Conservation (phyloP, 2,113 vertebrate genomes). For the Mesembrinibis cayennensis region DNA sequence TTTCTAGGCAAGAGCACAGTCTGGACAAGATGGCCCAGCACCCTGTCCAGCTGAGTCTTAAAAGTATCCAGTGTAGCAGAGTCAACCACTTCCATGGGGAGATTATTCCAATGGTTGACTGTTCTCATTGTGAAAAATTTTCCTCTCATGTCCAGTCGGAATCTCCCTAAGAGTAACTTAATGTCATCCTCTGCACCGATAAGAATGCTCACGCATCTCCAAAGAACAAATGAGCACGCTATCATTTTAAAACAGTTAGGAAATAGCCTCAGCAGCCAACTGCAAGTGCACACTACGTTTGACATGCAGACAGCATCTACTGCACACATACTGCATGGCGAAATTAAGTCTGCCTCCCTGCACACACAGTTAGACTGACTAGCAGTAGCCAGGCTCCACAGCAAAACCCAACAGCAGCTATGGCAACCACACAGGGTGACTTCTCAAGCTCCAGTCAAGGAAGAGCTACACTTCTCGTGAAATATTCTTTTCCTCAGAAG, state of each 20-base stretch:
- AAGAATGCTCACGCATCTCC: background rate
- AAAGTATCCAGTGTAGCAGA: too few relatives aligned
- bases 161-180: too few relatives aligned
- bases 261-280: background rate
- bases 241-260: background rate
- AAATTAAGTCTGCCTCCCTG: background rate
- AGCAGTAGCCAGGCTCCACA: background rate
- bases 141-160: too few relatives aligned
- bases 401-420: background rate
- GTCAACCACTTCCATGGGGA: too few relatives aligned
- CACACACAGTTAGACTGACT: background rate
- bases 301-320: background rate
- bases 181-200: background rate
- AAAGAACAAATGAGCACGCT: background rate
- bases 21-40: too few relatives aligned
- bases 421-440: too few relatives aligned
- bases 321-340: background rate
- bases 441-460: background rate
- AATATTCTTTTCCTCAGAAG: background rate
- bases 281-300: background rate
- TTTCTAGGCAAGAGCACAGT: too few relatives aligned
- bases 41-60: too few relatives aligned
- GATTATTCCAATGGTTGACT: too few relatives aligned
- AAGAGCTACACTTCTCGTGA: background rate
- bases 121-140: too few relatives aligned